These are phyloP conservation scores for Watsonalla cultraria DNA, from an alignment of 2,888 invertebrate genomes.

Conservation along the genomic window DNA sequence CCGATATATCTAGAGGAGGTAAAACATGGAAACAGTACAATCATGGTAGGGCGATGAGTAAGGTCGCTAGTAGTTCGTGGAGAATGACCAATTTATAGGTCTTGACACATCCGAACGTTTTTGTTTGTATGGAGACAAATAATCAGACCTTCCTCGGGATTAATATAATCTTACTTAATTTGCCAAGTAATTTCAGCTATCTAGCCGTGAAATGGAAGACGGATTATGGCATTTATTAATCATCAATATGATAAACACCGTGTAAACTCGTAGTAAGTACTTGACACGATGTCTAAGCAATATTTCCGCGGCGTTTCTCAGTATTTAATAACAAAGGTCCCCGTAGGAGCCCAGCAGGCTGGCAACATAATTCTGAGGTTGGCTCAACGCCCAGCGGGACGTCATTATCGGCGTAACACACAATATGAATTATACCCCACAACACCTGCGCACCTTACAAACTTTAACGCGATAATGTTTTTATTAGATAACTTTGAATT, in stretches of 20 bases:
- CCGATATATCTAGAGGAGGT: too few species aligned
- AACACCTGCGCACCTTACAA: background rate
- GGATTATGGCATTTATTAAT: too few species aligned
- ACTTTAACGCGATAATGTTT: background rate
- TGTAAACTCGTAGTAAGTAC: background rate
- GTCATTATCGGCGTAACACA: conserved; percentile 19
- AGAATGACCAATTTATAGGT: too few species aligned
- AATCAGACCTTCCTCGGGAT: too few species aligned
- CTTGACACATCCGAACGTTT: too few species aligned
- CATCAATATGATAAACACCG: background rate
- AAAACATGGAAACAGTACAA: too few species aligned
- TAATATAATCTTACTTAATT: too few species aligned
- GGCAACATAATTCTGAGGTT: conserved; percentile 20
- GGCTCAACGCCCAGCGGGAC: conserved; percentile 16
- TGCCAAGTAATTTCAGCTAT: too few species aligned
- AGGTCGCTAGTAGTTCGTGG: too few species aligned
- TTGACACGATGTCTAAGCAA: background rate
- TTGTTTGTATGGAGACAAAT: too few species aligned
- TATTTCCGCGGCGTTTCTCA: background rate
- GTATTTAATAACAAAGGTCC: conserved; percentile 14
- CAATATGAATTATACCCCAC: background rate
- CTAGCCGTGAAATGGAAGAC: too few species aligned
- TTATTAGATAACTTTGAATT: background rate
- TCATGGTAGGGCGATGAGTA: too few species aligned
- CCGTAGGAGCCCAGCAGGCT: conserved; percentile 7